phyloP scores from a whole-genome alignment of 2,113 vertebrate species.

The Hymenochirus boettgeri region DNA sequence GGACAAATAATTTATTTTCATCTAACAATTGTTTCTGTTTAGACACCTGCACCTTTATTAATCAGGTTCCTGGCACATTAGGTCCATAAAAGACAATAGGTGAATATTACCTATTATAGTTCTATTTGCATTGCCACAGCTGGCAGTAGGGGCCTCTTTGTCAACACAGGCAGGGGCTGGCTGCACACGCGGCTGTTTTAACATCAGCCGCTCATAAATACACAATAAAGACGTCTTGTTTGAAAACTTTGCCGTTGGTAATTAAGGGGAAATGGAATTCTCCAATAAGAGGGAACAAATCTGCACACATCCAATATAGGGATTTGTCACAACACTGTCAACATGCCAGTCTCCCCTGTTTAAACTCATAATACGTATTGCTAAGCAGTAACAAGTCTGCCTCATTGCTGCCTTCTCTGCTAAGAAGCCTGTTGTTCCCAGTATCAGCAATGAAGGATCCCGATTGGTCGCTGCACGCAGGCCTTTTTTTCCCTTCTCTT shows the following conservation, averaged over 20 bases:
- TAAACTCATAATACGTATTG: neutral
- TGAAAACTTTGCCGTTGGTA: neutral
- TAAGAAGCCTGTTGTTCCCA: neutral
- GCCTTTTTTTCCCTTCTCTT: no score
- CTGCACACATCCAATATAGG: neutral
- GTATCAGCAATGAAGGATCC: neutral
- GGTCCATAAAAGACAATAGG: no score
- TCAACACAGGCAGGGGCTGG: neutral
- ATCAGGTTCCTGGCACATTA: no score
- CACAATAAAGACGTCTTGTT: neutral
- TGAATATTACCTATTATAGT: neutral
- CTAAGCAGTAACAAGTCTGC: neutral
- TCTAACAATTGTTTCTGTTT: no score
- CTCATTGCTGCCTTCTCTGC: neutral
- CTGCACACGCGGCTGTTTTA: neutral
- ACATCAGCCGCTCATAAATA: neutral
- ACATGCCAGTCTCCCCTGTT: neutral
- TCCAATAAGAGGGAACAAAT: neutral
- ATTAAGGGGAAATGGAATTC: neutral
- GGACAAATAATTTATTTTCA: no score
- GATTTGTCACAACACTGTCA: constrained; percentile 1
- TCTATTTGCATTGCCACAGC: neutral
- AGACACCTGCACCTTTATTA: no score
- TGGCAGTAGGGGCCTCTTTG: neutral
- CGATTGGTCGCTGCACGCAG: no score